Percentiles rank a stretch among this genome's conserved stretches.
Conservation (phyloP, 2,797 vertebrate species). For the Poecilia picta region DNA sequence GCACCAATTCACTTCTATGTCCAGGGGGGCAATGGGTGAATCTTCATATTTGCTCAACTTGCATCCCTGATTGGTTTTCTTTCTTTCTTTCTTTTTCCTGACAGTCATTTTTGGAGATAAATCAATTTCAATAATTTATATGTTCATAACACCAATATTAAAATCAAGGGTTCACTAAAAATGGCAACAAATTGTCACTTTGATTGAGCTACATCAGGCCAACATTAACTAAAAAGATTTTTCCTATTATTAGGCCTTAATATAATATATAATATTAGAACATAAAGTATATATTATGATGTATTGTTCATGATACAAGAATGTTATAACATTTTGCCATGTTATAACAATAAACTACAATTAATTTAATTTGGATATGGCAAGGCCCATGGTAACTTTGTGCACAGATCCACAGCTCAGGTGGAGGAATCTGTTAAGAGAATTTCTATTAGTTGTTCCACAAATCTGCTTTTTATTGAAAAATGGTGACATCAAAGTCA, state of each 20-base stretch:
- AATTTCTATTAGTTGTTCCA: neutral
- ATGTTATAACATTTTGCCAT: neutral
- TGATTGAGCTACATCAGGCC: neutral
- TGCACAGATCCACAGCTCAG: neutral
- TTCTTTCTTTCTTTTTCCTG: slow-evolving; percentile 15
- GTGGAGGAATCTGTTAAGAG: neutral
- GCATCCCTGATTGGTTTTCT: slow-evolving; percentile 9
- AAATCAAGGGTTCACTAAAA: slow-evolving; percentile 10
- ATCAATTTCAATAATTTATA: slow-evolving; percentile 22
- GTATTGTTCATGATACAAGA: neutral
- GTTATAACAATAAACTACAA: neutral
- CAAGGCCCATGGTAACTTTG: neutral
- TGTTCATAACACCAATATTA: slow-evolving; percentile 16
- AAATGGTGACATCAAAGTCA: neutral
- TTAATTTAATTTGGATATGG: neutral
- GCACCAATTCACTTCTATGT: slow-evolving; percentile 54
- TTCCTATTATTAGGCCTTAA: neutral
- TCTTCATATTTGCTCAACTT: slow-evolving; percentile 49
- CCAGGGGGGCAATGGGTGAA: slow-evolving; percentile 34
- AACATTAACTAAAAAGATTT: neutral
- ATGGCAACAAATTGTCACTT: slow-evolving; percentile 38
- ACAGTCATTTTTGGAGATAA: slow-evolving; percentile 28
- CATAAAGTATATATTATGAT: neutral
- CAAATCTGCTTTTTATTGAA: neutral
- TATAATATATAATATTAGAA: neutral